Base-by-base conservation (phyloP, 2,797 vertebrate genomes). In the Microctenopoma steveboyesi region DNA sequence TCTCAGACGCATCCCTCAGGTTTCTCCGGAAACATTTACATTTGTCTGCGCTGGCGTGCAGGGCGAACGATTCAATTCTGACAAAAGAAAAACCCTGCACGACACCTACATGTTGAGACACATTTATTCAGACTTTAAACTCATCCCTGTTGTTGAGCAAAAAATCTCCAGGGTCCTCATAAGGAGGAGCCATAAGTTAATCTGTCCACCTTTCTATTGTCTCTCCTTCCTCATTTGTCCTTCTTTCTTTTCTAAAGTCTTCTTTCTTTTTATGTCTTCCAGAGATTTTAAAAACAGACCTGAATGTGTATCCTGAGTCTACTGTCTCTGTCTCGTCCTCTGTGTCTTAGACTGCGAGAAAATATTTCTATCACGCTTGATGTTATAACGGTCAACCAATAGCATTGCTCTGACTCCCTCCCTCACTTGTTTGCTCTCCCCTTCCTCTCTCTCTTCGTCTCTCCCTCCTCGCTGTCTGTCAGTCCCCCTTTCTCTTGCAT, bases 311-410 rank as follows among this genome's bases (percentile, higher is more conserved):
- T 89, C 79, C 83, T 87, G 78, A 82, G 74, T 86, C 88, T 82
- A 43, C 74, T 68, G 63, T 79, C 84, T 77, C 64, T 72, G 63
- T 63, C 79, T 78, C 72, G 75, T 65, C 70, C 78, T 80, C 77
- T 79, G 25, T 79, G 81, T 86, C 87, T 90, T 64, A 71, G 76
- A 83, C 87, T 89, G 70, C 33, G 57, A 81, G 84, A 85, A 72
- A 85, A 86, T 86, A 70, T 88, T 92, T 88, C 84, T 69, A 86
- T 89, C 87, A 83, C 77, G 76, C 88, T 76, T 76, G 81, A 84
- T 87, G 88, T 88, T 84, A 54, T 58, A 82, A 87, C 49, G 22
- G 60, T 76, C 88, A 67, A 73, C 92, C 92, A 93, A 92, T 93
- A 80, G 90, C 81, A 62, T 86, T 2, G 51, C 86, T 74, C 83